Base-by-base conservation (phyloP, 2,797 vertebrate genomes). In the Chaenodraco wilsoni region DNA sequence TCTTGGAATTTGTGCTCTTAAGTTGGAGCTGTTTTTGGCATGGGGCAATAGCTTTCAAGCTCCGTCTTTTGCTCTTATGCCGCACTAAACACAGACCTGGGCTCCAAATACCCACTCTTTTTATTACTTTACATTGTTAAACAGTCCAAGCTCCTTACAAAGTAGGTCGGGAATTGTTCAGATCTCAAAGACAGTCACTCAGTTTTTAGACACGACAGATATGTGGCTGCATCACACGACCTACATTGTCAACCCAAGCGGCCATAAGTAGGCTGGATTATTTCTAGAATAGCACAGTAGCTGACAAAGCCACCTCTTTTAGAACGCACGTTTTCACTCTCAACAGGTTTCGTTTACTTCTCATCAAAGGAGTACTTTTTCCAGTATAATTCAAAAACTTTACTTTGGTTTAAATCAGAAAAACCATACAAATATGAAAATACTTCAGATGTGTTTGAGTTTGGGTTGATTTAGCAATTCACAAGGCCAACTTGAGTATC, bases 201-300 rank as follows among this genome's bases (percentile, higher is more conserved):
- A 3, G 37, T 66, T 58, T 61, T 50, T 17, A 68, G 19, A 75
- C 43, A 15, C 31, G 1, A 14, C 19, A 57, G 56, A 78, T 57
- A 37, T 48, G 52, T 9, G 19, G 69, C 65, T 66, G 12, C 14
- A 44, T 41, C 15, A 51, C 54, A 60, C 82, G 84, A 81, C 84
- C 72, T 61, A 81, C 76, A 82, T 85, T 76, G 69, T 72, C 59
- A 77, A 68, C 68, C 74, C 72, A 46, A 77, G 77, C 43, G 73
- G 69, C 41, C 62, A 69, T 61, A 66, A 88, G 59, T 66, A 73
- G 82, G 81, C 37, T 76, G 71, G 44, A 70, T 78, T 80, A 71
- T 70, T 84, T 83, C 37, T 16, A 67, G 54, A 80, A 84, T 12
- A 78, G 69, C 19, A 57, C 52, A 63, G 64, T 2, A 48, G 66